Base-by-base conservation (phyloP, 1,140 invertebrate genomes). In the Magallana ariakensis region DNA sequence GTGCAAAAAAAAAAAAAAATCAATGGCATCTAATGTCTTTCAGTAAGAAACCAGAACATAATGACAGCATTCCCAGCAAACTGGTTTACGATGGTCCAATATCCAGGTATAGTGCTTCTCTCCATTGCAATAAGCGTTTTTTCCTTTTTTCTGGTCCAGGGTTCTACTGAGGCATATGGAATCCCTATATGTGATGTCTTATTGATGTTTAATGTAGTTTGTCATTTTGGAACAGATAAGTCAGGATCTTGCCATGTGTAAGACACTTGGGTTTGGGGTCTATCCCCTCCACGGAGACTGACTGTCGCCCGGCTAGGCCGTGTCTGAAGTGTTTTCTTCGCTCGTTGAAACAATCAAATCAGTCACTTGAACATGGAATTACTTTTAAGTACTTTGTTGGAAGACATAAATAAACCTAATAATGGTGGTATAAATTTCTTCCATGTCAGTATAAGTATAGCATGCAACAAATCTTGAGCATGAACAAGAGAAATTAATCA, bases 1-100 rank as follows among this genome's bases (percentile, higher is more conserved):
- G 66, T 26, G 66, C 66, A 70, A n/a, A 60, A 70, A 70, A 66
- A 66, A 16, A 58, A 66, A 70, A 70, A 70, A 70, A 70, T 70
- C 66, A 70, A 70, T 70, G 9, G 5, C 66, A 70, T 70, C 66
- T 26, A 70, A 70, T 70, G 66, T 22, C 66, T 70, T 70, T 22
- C 11, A n/a, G 22, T 22, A 70, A 33, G 19, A 70, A 7, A 26
- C 11, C 19, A 0, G 62, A 22, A 22, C n/a, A 66, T 7, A 66
- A 66, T 10, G 62, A 16, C n/a, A n/a, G 19, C 9, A 66, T 10
- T 66, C 19, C n/a, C 62, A 10, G n/a, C 33, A 10, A 70, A 70
- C n/a, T 22, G n/a, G 66, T 19, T 22, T 22, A 70, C 33, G 33
- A 70, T 22, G n/a, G 22, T 22, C 19, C 19, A 33, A 70, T 70